Conservation (phyloP, 2,888 invertebrate species). For the Limnephilus auricula region DNA sequence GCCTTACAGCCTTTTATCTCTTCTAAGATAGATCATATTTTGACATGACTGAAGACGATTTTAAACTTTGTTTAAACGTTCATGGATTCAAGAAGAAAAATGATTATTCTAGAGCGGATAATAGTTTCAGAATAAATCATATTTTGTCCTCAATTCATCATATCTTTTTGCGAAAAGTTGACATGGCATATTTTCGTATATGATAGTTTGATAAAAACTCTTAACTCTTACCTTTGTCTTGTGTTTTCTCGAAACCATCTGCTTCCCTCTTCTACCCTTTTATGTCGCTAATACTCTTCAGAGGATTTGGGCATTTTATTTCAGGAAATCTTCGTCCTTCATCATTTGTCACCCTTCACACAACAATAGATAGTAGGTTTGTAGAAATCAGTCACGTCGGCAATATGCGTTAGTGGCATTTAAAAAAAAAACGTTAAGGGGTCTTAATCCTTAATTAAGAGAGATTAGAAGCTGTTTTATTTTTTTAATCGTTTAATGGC, state of each 20-base stretch:
- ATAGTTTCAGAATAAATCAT: neutral
- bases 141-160: neutral
- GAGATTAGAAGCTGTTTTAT: no score
- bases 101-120: neutral
- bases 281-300: neutral
- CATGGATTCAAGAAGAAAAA: neutral
- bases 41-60: neutral
- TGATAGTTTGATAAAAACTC: neutral
- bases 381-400: neutral
- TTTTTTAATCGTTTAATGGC: no score
- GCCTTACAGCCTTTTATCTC: neutral
- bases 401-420: no score
- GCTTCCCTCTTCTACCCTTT: slow-evolving; percentile 32
- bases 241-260: slow-evolving; percentile 21
- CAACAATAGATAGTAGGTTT: neutral
- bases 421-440: no score
- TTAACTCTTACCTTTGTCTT: slow-evolving; percentile 19
- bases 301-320: neutral
- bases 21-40: neutral
- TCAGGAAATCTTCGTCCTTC: neutral
- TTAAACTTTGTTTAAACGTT: neutral
- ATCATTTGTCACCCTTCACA: neutral
- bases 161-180: neutral
- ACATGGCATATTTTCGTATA: neutral
- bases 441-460: no score